Conservation (phyloP, 2,113 vertebrate species). For the Percina caprodes region DNA sequence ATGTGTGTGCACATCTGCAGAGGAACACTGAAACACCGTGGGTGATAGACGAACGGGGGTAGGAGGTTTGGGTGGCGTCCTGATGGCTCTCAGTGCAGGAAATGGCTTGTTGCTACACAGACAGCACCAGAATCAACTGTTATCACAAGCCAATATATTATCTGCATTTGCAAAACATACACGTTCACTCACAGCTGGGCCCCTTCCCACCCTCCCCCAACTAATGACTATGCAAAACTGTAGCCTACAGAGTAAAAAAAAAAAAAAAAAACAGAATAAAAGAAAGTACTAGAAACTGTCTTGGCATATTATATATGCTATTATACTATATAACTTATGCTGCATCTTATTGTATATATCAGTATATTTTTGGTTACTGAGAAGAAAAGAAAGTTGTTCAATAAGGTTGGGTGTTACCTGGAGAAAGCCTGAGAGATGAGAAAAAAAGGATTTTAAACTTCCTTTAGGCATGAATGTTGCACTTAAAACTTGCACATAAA, state of each 20-base stretch:
- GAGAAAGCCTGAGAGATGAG: background rate
- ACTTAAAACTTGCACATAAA: background rate
- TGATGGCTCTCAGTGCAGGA: constrained; percentile 67
- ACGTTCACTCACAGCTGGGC: constrained; percentile 41
- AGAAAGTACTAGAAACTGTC: constrained; percentile 28
- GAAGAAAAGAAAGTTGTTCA: background rate
- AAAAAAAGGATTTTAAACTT: background rate
- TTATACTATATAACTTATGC: background rate
- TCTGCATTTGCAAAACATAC: constrained; percentile 48
- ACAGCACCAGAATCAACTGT: constrained; percentile 64
- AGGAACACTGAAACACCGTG: constrained; percentile 60
- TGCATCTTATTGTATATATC: background rate
- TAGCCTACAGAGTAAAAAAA: constrained; percentile 13
- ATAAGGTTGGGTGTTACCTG: background rate
- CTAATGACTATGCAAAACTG: constrained; percentile 67
- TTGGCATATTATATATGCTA: background rate
- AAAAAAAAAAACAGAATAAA: constrained; percentile 6
- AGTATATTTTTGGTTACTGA: background rate
- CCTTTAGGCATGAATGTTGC: background rate
- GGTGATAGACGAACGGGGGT: constrained; percentile 22
- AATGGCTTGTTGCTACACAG: constrained; percentile 76
- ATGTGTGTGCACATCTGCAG: constrained; percentile 80
- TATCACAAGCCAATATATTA: constrained; percentile 58
- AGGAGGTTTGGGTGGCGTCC: constrained; percentile 49
- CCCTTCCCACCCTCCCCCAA: constrained; percentile 24